Percentiles rank a stretch among this genome's conserved stretches.
Evolutionary conservation across 2,888 invertebrate species (phyloP).

Genomic region (Catocala nupta): DNA sequence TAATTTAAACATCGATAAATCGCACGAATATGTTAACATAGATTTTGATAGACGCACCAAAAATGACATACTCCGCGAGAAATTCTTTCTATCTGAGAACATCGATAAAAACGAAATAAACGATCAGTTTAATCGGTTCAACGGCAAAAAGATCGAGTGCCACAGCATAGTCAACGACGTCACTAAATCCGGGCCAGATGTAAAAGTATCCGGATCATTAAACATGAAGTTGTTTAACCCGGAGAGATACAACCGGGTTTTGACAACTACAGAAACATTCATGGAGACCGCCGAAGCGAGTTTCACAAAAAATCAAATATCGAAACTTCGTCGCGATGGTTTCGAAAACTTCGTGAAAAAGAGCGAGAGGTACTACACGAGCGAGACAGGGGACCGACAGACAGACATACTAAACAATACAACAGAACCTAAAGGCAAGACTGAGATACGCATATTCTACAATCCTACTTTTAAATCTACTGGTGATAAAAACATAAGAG

Average conservation of each 20-base stretch:
- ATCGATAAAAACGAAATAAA: slow-evolving; percentile 75
- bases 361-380: slow-evolving; percentile 82
- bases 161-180: slow-evolving; percentile 80
- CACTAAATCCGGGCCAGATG: slow-evolving; percentile 72
- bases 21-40: slow-evolving; percentile 50
- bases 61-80: slow-evolving; percentile 75
- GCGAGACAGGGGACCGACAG: slow-evolving; percentile 67
- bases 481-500: slow-evolving; percentile 55
- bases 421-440: slow-evolving; percentile 63
- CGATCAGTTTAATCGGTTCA: slow-evolving; percentile 70
- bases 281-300: slow-evolving; percentile 76
- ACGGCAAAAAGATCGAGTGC: slow-evolving; percentile 79
- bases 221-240: slow-evolving; percentile 80
- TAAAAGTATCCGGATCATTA: slow-evolving; percentile 75
- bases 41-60: slow-evolving; percentile 65
- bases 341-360: slow-evolving; percentile 80
- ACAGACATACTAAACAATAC: slow-evolving; percentile 70
- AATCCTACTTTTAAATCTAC: slow-evolving; percentile 80
- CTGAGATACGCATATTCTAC: slow-evolving; percentile 81
- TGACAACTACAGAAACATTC: slow-evolving; percentile 79
- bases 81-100: slow-evolving; percentile 69
- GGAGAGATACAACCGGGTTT: slow-evolving; percentile 77
- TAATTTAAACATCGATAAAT: slow-evolving; percentile 20
- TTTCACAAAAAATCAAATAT: slow-evolving; percentile 75
- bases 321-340: slow-evolving; percentile 68